phyloP scores from a whole-genome alignment of 2,888 invertebrate genomes.

The Tortricodes alternella region DNA sequence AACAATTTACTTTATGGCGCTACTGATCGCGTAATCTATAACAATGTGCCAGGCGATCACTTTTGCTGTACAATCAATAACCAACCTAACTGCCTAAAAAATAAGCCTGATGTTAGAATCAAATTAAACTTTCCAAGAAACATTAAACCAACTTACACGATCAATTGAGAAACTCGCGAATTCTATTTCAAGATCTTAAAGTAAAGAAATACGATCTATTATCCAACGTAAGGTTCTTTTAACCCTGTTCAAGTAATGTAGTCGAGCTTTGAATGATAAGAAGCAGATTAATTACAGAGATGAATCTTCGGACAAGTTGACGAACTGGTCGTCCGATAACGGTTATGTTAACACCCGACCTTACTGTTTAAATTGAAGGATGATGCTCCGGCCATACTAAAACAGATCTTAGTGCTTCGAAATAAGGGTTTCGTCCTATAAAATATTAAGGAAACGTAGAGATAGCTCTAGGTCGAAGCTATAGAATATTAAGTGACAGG shows the following conservation, averaged over 20 bases:
- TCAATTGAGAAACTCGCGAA: neutral
- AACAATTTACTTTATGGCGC: constrained; percentile 51
- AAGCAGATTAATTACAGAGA: constrained; percentile 72
- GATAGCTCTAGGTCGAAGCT: constrained; percentile 1
- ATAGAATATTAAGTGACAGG: constrained; percentile 21
- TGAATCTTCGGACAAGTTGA: constrained; percentile 56
- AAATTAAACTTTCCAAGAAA: constrained; percentile 14
- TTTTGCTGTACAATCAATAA: neutral
- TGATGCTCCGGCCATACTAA: constrained; percentile 5
- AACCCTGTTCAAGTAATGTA: neutral
- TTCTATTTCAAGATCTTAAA: neutral
- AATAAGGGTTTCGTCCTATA: constrained; percentile 6
- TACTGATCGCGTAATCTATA: constrained; percentile 51
- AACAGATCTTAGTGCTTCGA: neutral
- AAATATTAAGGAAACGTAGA: constrained; percentile 36
- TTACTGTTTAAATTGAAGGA: constrained; percentile 17
- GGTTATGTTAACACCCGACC: constrained; percentile 48
- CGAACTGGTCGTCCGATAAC: constrained; percentile 55
- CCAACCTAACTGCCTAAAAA: neutral
- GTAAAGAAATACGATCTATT: neutral
- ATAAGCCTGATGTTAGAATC: constrained; percentile 1
- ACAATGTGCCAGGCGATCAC: constrained; percentile 37
- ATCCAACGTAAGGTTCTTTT: neutral
- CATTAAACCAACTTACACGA: constrained; percentile 6
- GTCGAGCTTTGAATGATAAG: constrained; percentile 43